Percentiles rank a stretch among this genome's conserved stretches.
These are phyloP conservation scores for Coracopsis vasa DNA, from an alignment of 2,113 vertebrate species.

Conservation along the genomic window DNA sequence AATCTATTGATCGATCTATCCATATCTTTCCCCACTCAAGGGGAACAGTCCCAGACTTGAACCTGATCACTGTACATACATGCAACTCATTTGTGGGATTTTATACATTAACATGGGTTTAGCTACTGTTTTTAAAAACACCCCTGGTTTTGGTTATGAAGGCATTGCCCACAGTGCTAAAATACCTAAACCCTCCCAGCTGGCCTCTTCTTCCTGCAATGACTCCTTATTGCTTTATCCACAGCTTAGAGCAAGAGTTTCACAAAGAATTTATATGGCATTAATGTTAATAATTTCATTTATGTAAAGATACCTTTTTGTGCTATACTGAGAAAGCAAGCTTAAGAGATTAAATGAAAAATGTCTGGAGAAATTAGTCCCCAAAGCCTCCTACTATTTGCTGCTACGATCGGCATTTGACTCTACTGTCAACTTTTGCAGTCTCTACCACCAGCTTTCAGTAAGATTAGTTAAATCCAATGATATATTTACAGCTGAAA, in stretches of 20 bases:
- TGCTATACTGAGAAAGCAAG: not conserved
- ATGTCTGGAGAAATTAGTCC: not conserved
- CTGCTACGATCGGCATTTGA: not conserved
- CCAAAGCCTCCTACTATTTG: not conserved
- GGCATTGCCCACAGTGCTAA: not conserved
- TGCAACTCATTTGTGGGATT: not conserved
- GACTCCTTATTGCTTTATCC: not conserved
- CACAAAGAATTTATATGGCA: not conserved
- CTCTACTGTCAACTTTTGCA: not conserved
- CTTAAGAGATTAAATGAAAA: not conserved
- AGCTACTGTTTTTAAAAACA: not conserved
- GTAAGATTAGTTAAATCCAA: not conserved
- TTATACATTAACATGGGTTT: not conserved
- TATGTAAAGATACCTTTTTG: not conserved
- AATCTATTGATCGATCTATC: not conserved
- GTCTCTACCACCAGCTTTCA: not conserved
- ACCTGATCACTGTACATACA: not conserved
- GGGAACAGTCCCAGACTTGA: not conserved
- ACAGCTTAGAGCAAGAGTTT: not conserved
- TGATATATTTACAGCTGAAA: not conserved
- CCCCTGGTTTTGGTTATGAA: not conserved
- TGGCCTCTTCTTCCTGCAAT: not conserved
- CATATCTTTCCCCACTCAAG: not conserved
- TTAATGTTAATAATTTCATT: not conserved
- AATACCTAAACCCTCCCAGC: not conserved